Evolutionary conservation across 1,140 invertebrate genomes (phyloP), one percentile per base, ranked within the genome.

Genomic region (Heliothis virescens): DNA sequence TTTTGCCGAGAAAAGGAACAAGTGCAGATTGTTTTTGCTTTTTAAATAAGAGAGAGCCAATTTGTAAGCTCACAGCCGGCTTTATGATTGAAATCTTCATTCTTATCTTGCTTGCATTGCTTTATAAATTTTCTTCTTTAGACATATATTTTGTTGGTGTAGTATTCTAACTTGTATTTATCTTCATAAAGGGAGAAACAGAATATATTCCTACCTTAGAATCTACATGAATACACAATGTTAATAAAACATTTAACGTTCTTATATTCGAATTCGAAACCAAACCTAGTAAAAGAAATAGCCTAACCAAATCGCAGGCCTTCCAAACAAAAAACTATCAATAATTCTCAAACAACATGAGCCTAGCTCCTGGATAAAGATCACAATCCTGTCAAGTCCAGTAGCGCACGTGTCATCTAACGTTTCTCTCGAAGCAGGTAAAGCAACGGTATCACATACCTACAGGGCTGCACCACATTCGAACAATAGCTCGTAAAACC

Each of bases 371-470:
- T 29, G 47, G n/a, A 67, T 13, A 13, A 4, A 26, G 67, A 71
- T 71, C 48, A 21, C 48, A 71, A 52, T 53, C 67, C 52, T 53
- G 67, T 29, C 52, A 26, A 13, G 1, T 21, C 3, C 48, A 15
- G 48, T 71, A 71, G 16, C 3, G 16, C 67, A 71, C 67, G 63
- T 67, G 63, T 41, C 34, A 7, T 1, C 41, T 18, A 67, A 48
- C 63, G 16, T 26, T 52, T 13, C 67, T 52, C 18, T n/a, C 21
- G 7, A 26, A 53, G 67, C 47, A 26, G 67, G 67, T 29, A 52
- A 71, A 26, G 18, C 67, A 71, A 71, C 67, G 67, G 67, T 71
- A 71, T 41, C 47, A 50, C 67, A 71, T 71, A 52, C 67, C 67
- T 71, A 29, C 13, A 71, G 67, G 67, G 67, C 48, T 71, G 67